Conservation (phyloP, 2,797 vertebrate genomes). For the Delichon dasypus region DNA sequence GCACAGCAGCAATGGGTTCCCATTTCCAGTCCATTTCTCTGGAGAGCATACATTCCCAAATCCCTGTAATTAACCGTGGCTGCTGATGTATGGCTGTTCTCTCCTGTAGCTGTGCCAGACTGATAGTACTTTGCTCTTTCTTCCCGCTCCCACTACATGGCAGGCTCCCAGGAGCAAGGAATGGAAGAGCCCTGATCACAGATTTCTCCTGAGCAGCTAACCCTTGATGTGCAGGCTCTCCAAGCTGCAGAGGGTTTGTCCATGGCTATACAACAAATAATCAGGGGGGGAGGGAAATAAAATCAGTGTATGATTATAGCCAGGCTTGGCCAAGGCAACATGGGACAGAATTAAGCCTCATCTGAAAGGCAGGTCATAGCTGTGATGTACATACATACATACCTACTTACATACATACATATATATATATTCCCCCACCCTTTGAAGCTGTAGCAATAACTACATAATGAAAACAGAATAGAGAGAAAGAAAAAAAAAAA, state of each 20-base stretch:
- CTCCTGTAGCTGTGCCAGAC: neutral
- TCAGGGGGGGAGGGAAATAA: neutral
- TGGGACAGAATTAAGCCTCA: neutral
- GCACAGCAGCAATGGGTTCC: neutral
- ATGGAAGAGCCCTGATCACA: neutral
- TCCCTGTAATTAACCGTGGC: fast-evolving
- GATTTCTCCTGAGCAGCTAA: neutral
- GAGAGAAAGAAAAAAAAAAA: neutral
- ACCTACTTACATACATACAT: no score
- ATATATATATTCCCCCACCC: fast-evolving
- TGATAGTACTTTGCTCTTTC: neutral
- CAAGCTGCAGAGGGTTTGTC: neutral
- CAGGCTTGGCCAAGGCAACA: neutral
- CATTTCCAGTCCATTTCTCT: neutral
- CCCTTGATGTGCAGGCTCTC: neutral
- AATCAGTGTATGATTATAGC: neutral
- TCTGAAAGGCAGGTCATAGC: neutral
- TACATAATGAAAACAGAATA: neutral
- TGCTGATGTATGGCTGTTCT: neutral
- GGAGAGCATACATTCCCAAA: neutral
- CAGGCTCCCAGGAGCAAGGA: neutral
- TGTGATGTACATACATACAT: neutral
- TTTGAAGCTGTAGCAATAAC: neutral
- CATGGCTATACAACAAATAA: neutral
- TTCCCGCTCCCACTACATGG: neutral